Conservation (phyloP, 2,797 vertebrate species). For the Parauchenoglanis ngamensis region DNA sequence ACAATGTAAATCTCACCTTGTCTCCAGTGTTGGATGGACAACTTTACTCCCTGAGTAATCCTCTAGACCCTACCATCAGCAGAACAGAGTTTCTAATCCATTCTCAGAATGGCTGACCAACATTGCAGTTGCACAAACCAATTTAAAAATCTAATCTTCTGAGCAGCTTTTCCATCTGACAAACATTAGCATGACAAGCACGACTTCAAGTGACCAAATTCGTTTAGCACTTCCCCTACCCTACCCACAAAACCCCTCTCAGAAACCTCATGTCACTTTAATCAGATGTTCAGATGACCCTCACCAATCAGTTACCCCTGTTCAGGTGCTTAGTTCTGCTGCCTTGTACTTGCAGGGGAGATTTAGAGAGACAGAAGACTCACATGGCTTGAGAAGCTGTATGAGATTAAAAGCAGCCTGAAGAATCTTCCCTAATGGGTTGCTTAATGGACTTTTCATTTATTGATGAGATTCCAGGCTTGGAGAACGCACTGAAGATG, state of each 20-base stretch:
- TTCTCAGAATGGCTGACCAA: slow-evolving; percentile 34
- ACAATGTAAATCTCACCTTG: neutral
- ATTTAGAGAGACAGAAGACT: slow-evolving; percentile 14
- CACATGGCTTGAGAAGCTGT: neutral
- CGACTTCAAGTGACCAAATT: neutral
- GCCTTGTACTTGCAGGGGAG: neutral
- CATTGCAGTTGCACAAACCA: slow-evolving; percentile 38
- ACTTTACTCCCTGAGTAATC: neutral
- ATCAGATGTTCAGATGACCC: slow-evolving; percentile 14
- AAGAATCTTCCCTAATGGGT: slow-evolving; percentile 29
- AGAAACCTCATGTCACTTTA: slow-evolving; percentile 1
- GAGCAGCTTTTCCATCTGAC: slow-evolving; percentile 25
- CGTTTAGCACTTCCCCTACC: neutral
- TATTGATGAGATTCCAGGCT: slow-evolving; percentile 49
- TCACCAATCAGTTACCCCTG: slow-evolving; percentile 20
- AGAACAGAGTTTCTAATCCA: slow-evolving; percentile 41
- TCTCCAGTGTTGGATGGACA: neutral
- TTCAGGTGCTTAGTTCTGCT: neutral
- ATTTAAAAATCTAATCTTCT: slow-evolving; percentile 39
- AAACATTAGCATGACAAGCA: slow-evolving; percentile 35
- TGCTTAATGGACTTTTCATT: slow-evolving; percentile 51
- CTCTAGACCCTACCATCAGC: neutral
- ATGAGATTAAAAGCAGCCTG: slow-evolving; percentile 33
- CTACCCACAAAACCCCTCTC: slow-evolving; percentile 7
- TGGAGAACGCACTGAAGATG: slow-evolving; percentile 4